Base-by-base conservation (phyloP, 2,888 invertebrate genomes). In the Entomobrya proxima region DNA sequence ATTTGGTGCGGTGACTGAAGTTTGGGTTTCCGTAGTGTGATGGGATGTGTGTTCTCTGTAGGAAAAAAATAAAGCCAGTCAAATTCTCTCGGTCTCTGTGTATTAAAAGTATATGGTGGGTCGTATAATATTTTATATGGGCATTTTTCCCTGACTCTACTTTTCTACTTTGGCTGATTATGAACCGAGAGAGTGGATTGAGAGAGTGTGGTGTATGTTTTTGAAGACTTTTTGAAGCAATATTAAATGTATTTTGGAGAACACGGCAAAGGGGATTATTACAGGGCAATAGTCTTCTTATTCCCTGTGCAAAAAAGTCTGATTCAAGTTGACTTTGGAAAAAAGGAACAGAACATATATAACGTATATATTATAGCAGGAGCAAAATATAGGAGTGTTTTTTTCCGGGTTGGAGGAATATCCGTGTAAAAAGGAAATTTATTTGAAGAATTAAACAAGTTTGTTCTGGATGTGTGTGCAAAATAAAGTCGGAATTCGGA, bases 261-360 rank as follows among this genome's bases (percentile, higher is more conserved):
- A 61, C n/a, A n/a, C n/a, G n/a, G n/a, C n/a, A n/a, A 69, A 69
- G 47, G 72, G 67, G 72, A 72, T 72, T 72, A 72, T 69, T 47
- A 72, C 32, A 47, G 47, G 44, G 44, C 30, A 47, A 72, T 7
- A 47, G 11, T n/a, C n/a, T n/a, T 13, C 15, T 47, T n/a, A 15
- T 2, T 47, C 47, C 13, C 13, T 15, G 47, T 13, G 47, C 13
- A 13, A 9, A n/a, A 47, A 47, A n/a, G 11, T 47, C n/a, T 47
- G 5, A 7, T 61, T 32, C 27, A 44, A 13, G 44, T n/a, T 44
- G 15, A 44, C 44, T 44, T n/a, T 44, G 44, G 44, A 44, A 44
- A 44, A 44, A 44, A 15, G n/a, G 13, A 44, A 44, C 13, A 44
- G n/a, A 13, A 44, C 13, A 44, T 18, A 52, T 21, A 52, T 18